Base-by-base conservation (phyloP, 2,888 invertebrate species). In the Dermolepida albohirtum region DNA sequence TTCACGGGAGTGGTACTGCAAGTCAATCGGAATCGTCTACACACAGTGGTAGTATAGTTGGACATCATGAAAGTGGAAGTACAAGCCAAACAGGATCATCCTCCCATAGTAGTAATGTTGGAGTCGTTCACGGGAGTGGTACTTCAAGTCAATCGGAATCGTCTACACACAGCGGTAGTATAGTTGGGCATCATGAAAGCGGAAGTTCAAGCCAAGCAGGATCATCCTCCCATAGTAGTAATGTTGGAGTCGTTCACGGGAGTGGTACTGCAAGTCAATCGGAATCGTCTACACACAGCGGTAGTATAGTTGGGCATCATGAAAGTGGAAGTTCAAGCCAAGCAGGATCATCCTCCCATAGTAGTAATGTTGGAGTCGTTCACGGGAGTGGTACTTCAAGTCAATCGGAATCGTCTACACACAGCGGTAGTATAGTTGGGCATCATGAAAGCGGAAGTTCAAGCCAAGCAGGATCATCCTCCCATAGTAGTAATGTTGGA, bases 381-480 rank as follows among this genome's bases (percentile, higher is more conserved):
- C 29, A n/a, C n/a, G 50, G 50, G 50, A 49, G 51, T 40, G 62
- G 47, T 14, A 49, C 34, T 8, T 34, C 50, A n/a, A 63, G 63
- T 29, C 63, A 63, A 16, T 34, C 63, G 7, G 50, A 34, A 16
- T 39, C 63, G 5, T 50, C 63, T 7, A 50, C 63, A 17, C n/a
- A n/a, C n/a, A 29, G 29, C 6, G 29, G 29, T 6, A 29, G 29
- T 29, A 29, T 29, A 27, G 39, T 40, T 27, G 64, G 39, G 1
- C 41, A 41, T 8, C 50, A 47, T 10, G 64, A 34, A 12, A 50
- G 51, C 29, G 17, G 50, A 1, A 50, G 54, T 34, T 39, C 16
- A 5, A 63, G 50, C 12, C 63, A 49, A 1, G 49, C 50, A 1
- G 63, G 39, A 14, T 57, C 57, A 8, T 59, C 59, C 12, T 59